A percentile compares a stretch with the other conserved stretches of the same genome.
Conservation (phyloP, 1,140 invertebrate genomes). For the Habropoda laboriosa region DNA sequence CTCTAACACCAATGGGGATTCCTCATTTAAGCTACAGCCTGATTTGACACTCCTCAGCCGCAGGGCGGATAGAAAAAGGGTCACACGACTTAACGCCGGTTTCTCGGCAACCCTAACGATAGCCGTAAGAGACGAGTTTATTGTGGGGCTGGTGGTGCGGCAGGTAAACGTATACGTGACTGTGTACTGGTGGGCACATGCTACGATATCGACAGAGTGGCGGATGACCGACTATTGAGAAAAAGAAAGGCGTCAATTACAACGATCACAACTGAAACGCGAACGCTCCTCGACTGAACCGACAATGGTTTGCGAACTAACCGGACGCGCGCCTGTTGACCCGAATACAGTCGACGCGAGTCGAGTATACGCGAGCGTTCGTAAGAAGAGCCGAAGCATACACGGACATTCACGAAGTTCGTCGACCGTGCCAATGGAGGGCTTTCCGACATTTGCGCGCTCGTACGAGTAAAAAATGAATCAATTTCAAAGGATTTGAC, state of each 20-base stretch:
- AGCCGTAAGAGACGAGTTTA: slow-evolving; percentile 76
- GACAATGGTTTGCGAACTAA: background rate
- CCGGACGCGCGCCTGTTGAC: background rate
- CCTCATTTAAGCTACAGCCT: background rate
- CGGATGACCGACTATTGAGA: slow-evolving; percentile 21
- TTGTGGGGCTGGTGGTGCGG: slow-evolving; percentile 73
- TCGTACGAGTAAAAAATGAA: background rate
- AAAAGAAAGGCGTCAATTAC: background rate
- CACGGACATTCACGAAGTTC: slow-evolving; percentile 1
- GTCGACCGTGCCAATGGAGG: background rate
- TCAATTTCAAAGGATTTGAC: background rate
- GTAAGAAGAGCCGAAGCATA: background rate
- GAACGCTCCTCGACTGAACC: slow-evolving; percentile 31
- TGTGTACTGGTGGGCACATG: slow-evolving; percentile 77
- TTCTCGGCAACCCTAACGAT: slow-evolving; percentile 70
- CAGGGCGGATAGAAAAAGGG: background rate
- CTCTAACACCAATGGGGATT: slow-evolving; percentile 14
- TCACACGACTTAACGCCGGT: background rate
- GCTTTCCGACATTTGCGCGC: background rate
- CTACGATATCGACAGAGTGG: slow-evolving; percentile 71
- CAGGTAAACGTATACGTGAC: slow-evolving; percentile 68
- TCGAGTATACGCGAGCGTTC: background rate
- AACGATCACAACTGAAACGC: background rate
- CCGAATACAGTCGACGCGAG: background rate
- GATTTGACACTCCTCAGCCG: background rate